phyloP scores from a whole-genome alignment of 2,797 vertebrate species.

The Harpagifer antarcticus region DNA sequence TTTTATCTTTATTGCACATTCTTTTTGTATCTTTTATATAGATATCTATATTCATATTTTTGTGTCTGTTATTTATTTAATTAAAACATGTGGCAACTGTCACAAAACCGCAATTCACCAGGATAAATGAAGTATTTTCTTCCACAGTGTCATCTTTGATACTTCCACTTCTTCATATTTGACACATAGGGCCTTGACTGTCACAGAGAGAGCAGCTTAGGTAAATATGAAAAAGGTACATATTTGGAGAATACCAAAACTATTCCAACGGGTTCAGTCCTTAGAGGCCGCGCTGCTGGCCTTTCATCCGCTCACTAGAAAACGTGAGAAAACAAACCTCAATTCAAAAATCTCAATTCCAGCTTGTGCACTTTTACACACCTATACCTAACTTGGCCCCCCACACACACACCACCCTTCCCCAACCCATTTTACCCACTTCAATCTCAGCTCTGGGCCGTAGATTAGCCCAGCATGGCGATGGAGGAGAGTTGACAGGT shows the following conservation, averaged over 20 bases:
- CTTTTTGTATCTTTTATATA: too few relatives aligned
- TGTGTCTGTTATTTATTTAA: too few relatives aligned
- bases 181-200: not conserved
- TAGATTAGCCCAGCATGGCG: constrained; percentile 66
- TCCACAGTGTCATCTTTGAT: not conserved
- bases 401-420: constrained; percentile 17
- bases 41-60: too few relatives aligned
- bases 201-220: not conserved
- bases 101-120: too few relatives aligned
- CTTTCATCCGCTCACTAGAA: not conserved
- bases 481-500: constrained; percentile 70
- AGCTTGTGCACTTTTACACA: constrained; percentile 14
- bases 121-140: too few relatives aligned
- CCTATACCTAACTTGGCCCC: not conserved
- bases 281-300: not conserved
- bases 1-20: too few relatives aligned
- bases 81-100: too few relatives aligned
- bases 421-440: constrained; percentile 62
- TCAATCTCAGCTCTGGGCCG: constrained; percentile 61
- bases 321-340: constrained; percentile 10
- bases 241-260: not conserved
- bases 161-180: not conserved
- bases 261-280: not conserved
- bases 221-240: not conserved
- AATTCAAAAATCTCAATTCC: constrained; percentile 21